Conservation (phyloP, 2,113 vertebrate species). For the Micronycteris hirsuta region DNA sequence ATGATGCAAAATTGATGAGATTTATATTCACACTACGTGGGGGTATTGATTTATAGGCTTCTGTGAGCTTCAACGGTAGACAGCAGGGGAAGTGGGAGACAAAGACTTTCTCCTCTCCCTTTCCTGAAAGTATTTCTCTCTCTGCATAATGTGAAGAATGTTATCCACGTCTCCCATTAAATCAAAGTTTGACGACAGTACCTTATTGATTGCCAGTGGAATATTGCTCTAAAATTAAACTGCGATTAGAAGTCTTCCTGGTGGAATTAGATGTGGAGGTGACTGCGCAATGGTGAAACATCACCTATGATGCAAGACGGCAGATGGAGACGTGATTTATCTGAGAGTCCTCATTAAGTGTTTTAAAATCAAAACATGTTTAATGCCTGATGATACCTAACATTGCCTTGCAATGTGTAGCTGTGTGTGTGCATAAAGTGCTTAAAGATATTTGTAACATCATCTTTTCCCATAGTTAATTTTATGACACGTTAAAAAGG, state of each 20-base stretch:
- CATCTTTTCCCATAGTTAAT: conserved; percentile 47
- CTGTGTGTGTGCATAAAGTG: conserved; percentile 3
- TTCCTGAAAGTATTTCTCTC: conserved; percentile 34
- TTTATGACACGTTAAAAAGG: conserved; percentile 44
- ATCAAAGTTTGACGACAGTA: conserved; percentile 76
- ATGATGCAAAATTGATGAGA: conserved; percentile 77
- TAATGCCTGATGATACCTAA: conserved; percentile 59
- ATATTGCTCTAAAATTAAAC: conserved; percentile 78
- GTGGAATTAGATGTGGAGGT: conserved; percentile 75
- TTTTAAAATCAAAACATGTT: conserved; percentile 70
- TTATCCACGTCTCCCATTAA: conserved; percentile 73
- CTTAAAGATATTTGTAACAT: conserved; percentile 58
- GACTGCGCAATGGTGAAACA: conserved; percentile 73
- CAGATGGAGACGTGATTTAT: conserved; percentile 78
- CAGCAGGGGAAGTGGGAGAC: conserved; percentile 18
- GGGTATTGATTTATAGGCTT: conserved; percentile 78
- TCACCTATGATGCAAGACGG: conserved; percentile 59
- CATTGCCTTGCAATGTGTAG: conserved; percentile 43
- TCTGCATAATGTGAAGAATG: conserved; percentile 62
- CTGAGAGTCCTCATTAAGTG: conserved; percentile 67
- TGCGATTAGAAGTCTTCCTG: conserved; percentile 77
- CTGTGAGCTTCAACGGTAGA: conserved; percentile 4
- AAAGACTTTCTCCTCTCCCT: conserved; percentile 35
- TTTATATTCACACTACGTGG: conserved; percentile 69
- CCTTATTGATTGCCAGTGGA: conserved; percentile 78